phyloP scores from a whole-genome alignment of 2,888 invertebrate species.

The Ochlodes sylvanus region DNA sequence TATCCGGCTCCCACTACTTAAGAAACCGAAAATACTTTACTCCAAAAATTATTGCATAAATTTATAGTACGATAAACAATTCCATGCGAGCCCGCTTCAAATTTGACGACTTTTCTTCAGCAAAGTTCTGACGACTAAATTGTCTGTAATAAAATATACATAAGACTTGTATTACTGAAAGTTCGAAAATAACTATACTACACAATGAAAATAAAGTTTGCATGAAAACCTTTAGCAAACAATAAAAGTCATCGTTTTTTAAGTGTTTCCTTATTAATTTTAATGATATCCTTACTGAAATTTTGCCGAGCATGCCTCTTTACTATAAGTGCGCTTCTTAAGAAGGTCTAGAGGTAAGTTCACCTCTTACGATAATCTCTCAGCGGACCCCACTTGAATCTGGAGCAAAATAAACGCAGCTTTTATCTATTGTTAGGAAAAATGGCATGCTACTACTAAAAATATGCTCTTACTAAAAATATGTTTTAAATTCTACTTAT shows the following conservation, averaged over 20 bases:
- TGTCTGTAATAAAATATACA: no score
- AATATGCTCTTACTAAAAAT: conserved; percentile 26
- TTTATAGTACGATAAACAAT: no score
- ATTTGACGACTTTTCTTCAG: no score
- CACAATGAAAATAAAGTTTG: no score
- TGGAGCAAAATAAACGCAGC: conserved; percentile 75
- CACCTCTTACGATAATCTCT: conserved; percentile 74
- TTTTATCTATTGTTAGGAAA: conserved; percentile 57
- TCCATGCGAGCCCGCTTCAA: no score
- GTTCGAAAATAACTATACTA: no score
- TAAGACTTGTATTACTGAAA: no score
- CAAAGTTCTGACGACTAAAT: no score
- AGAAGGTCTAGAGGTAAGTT: conserved; percentile 71
- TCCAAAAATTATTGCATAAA: no score
- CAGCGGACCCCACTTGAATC: conserved; percentile 69
- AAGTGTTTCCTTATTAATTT: conserved; percentile 72
- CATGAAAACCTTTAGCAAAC: conserved; percentile 24
- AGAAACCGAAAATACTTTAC: no score
- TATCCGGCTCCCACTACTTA: no score
- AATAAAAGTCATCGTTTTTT: conserved; percentile 40
- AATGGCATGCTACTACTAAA: conserved; percentile 21
- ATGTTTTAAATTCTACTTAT: not conserved
- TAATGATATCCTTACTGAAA: conserved; percentile 72
- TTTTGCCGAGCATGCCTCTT: conserved; percentile 73
- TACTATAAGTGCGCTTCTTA: conserved; percentile 66